Conservation (phyloP, 2,888 invertebrate genomes). For the Tribolium freemani region DNA sequence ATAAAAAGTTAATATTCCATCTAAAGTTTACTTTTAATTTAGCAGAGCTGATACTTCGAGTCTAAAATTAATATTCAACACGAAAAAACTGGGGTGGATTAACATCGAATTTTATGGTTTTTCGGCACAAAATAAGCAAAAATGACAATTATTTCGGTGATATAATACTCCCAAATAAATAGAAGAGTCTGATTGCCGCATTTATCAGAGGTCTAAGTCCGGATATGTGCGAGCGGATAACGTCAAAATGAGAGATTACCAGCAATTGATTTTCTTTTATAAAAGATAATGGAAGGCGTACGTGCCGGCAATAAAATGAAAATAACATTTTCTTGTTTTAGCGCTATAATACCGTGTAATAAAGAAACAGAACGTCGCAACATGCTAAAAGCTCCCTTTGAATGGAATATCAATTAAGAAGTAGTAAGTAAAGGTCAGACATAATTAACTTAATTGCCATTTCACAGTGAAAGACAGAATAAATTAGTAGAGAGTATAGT, state of each 20-base stretch:
- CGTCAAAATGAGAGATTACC: constrained; percentile 46
- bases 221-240: constrained; percentile 43
- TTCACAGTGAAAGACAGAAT: not conserved
- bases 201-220: constrained; percentile 42
- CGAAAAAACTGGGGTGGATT: constrained; percentile 27
- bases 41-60: constrained; percentile 36
- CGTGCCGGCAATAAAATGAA: constrained; percentile 44
- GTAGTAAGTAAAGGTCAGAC: constrained; percentile 1
- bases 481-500: not conserved
- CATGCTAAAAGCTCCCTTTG: not conserved
- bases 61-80: constrained; percentile 38
- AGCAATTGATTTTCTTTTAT: constrained; percentile 47
- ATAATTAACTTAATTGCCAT: constrained; percentile 14
- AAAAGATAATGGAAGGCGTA: constrained; percentile 45
- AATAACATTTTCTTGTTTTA: constrained; percentile 39
- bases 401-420: constrained; percentile 16
- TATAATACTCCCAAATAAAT: constrained; percentile 22
- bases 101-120: constrained; percentile 15
- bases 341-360: constrained; percentile 28
- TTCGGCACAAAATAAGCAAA: not conserved
- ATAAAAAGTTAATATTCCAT: constrained; percentile 46
- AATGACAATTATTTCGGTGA: not conserved
- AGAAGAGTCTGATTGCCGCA: constrained; percentile 37
- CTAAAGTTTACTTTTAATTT: constrained; percentile 47
- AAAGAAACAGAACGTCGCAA: not conserved